phyloP scores from a whole-genome alignment of 1,140 invertebrate genomes.

The Leptinotarsa defecta region DNA sequence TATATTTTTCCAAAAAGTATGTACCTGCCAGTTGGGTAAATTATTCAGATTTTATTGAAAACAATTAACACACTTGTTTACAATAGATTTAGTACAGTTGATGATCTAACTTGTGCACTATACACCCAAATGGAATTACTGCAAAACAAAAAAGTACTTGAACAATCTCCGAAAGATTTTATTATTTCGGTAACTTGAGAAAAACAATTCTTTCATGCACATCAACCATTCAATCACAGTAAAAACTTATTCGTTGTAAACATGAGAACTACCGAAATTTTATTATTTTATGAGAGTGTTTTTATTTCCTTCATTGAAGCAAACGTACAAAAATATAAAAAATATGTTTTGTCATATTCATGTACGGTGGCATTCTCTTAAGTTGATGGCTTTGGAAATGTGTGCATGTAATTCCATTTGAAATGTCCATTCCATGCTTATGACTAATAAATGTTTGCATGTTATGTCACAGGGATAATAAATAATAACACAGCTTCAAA shows the following conservation, averaged over 20 bases:
- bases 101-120: slow-evolving; percentile 6
- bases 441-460: slow-evolving; percentile 53
- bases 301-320: too few relatives aligned
- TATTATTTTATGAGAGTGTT: too few relatives aligned
- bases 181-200: neutral
- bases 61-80: neutral
- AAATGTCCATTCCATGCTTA: slow-evolving; percentile 37
- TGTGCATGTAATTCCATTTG: slow-evolving; percentile 5
- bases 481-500: slow-evolving; percentile 48
- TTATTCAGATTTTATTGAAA: slow-evolving; percentile 1
- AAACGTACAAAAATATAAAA: neutral
- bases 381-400: neutral
- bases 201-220: neutral
- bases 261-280: neutral
- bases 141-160: slow-evolving; percentile 1
- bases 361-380: neutral
- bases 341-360: neutral
- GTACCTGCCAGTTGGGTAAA: neutral
- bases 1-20: neutral
- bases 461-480: slow-evolving; percentile 50
- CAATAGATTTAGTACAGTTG: slow-evolving; percentile 9
- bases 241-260: neutral
- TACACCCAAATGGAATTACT: slow-evolving; percentile 7
- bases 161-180: neutral
- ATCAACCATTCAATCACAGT: neutral